A percentile compares a stretch with the other conserved stretches of the same genome.
Evolutionary conservation across 2,888 invertebrate genomes (phyloP).

Genomic region (Atethmia centrago): DNA sequence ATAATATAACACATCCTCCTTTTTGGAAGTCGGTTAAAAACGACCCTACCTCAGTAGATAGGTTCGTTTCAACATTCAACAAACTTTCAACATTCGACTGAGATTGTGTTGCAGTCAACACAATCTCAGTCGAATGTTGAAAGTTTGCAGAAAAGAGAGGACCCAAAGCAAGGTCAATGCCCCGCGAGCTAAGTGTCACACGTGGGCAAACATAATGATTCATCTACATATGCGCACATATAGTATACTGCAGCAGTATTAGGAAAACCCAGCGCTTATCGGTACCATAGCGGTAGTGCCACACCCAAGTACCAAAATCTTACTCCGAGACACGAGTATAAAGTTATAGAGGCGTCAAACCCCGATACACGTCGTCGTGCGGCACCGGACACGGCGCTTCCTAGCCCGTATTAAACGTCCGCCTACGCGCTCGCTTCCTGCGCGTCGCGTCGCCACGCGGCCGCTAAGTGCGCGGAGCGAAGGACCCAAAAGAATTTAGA

Average conservation of each 20-base stretch:
- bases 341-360: slow-evolving; percentile 58
- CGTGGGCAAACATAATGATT: slow-evolving; percentile 25
- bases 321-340: slow-evolving; percentile 27
- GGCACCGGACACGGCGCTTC: slow-evolving; percentile 68
- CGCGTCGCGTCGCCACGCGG: slow-evolving; percentile 46
- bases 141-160: slow-evolving; percentile 6
- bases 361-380: slow-evolving; percentile 55
- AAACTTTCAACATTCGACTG: too few relatives aligned
- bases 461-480: slow-evolving; percentile 52
- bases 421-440: slow-evolving; percentile 69
- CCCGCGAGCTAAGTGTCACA: slow-evolving; percentile 24
- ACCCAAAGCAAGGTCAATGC: slow-evolving; percentile 32
- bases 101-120: background rate
- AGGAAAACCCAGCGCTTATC: slow-evolving; percentile 36
- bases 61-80: too few relatives aligned
- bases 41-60: too few relatives aligned
- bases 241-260: slow-evolving; percentile 11
- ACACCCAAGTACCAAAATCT: slow-evolving; percentile 44
- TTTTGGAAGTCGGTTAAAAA: too few relatives aligned
- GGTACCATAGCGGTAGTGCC: slow-evolving; percentile 31
- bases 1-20: too few relatives aligned
- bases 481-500: slow-evolving; percentile 25
- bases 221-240: slow-evolving; percentile 24
- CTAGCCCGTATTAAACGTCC: slow-evolving; percentile 70
- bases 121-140: background rate